phyloP scores from a whole-genome alignment of 2,113 vertebrate species.

The Balaenoptera acutorostrata region DNA sequence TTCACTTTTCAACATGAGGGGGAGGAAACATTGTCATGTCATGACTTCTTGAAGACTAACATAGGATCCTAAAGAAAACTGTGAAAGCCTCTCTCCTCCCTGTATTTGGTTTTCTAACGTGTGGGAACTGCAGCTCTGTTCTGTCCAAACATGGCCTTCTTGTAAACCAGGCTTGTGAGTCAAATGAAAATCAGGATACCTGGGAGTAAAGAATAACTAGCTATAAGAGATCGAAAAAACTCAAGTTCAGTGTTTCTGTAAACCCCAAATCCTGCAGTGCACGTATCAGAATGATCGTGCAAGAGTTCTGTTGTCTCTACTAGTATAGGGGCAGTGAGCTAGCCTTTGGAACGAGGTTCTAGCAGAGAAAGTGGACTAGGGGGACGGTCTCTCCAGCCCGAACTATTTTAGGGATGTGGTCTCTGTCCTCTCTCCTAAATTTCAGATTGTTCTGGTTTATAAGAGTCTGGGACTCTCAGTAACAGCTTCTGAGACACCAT shows the following conservation, averaged over 20 bases:
- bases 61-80: not conserved
- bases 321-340: not conserved
- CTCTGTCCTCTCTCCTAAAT: not conserved
- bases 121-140: not conserved
- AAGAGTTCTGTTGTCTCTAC: not conserved
- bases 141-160: not conserved
- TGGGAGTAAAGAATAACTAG: not conserved
- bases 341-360: not conserved
- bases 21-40: not conserved
- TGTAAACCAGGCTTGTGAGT: not conserved
- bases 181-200: not conserved
- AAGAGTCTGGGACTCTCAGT: not conserved
- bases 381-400: not conserved
- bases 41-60: not conserved
- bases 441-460: not conserved
- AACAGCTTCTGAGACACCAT: not conserved
- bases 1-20: not conserved
- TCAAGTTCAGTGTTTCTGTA: not conserved
- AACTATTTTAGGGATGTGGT: not conserved
- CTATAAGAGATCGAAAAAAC: not conserved
- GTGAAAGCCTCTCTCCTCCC: not conserved
- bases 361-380: not conserved
- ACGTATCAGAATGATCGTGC: not conserved
- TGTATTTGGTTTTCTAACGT: not conserved
- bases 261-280: not conserved